Evolutionary conservation across 37 sponge, comb jelly and placozoan species (phyloP), one percentile per base, ranked within the genome.

Genomic region (Haliclona indistincta): DNA sequence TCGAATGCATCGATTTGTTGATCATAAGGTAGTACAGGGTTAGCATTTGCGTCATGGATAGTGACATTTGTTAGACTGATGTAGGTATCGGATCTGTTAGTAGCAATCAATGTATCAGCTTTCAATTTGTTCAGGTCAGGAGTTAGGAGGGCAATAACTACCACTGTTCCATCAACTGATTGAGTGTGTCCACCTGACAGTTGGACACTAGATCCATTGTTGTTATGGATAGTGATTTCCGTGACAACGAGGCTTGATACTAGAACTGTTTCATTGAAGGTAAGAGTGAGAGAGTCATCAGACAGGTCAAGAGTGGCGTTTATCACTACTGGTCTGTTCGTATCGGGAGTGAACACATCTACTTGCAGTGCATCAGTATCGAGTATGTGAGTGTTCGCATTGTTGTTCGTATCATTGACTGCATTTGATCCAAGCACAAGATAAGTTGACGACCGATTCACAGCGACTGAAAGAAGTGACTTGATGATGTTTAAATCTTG

Each of bases 401-500:
- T 88, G 19, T 74, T 73, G 56, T 60, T 68, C n/a, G 80, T 88
- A 38, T 95, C 96, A 39, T 54, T 54, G 26, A 95, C 36, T 5
- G 88, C 74, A 82, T 53, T 36, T 42, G 53, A n/a, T 13, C 73
- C 51, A n/a, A 95, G 35, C 15, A 70, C 61, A 19, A 95, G 67
- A 56, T 58, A 90, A 6, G 96, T 88, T 13, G 68, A 44, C 3
- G 51, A 58, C 13, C 3, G 5, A 28, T 79, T 45, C 2, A 45
- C 60, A 15, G 89, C 89, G 17, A 91, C 30, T 20, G 11, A 29
- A 22, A 71, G 34, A 15, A 82, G 54, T 38, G 80, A 69, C 53
- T 95, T 95, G 2, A 95, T 68, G 11, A 79, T 65, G 61, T 91
- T 91, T 17, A 84, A 62, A 60, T 95, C 96, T n/a, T 81, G 75